Conservation (phyloP, 2,113 vertebrate species). For the Marmota flaviventris region DNA sequence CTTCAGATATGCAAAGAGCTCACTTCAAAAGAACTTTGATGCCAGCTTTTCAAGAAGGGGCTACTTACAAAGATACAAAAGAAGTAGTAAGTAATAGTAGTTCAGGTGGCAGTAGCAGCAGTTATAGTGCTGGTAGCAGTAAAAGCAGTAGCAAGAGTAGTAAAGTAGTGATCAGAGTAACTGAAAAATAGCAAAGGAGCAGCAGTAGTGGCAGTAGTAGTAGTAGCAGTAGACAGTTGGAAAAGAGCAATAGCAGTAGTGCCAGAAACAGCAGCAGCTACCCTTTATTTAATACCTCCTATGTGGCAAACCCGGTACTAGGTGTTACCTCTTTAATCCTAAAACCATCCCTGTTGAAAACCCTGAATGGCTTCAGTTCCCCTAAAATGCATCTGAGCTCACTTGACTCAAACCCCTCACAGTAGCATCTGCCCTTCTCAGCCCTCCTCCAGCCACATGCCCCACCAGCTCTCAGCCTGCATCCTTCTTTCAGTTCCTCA, state of each 20-base stretch:
- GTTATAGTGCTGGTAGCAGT: rapidly evolving
- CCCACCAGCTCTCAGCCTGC: background rate
- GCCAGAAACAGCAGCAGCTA: background rate
- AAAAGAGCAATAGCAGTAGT: background rate
- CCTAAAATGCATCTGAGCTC: background rate
- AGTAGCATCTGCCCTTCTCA: too few relatives aligned
- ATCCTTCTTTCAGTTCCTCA: slow-evolving; percentile 57
- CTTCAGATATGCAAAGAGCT: background rate
- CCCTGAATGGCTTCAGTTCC: background rate
- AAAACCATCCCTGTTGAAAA: background rate
- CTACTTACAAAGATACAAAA: background rate
- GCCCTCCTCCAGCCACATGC: background rate
- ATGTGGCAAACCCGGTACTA: background rate
- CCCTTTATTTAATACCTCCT: background rate
- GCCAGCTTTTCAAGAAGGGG: background rate
- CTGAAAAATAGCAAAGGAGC: background rate
- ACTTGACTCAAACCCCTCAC: background rate
- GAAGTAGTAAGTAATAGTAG: too few relatives aligned
- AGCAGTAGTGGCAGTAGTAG: background rate
- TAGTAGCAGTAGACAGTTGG: rapidly evolving
- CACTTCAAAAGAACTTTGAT: background rate
- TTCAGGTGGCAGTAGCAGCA: rapidly evolving
- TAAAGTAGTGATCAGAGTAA: too few relatives aligned
- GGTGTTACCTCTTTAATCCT: background rate
- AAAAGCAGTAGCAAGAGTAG: too few relatives aligned